phyloP scores from a whole-genome alignment of 2,888 invertebrate genomes.

The Creontiades dilutus region DNA sequence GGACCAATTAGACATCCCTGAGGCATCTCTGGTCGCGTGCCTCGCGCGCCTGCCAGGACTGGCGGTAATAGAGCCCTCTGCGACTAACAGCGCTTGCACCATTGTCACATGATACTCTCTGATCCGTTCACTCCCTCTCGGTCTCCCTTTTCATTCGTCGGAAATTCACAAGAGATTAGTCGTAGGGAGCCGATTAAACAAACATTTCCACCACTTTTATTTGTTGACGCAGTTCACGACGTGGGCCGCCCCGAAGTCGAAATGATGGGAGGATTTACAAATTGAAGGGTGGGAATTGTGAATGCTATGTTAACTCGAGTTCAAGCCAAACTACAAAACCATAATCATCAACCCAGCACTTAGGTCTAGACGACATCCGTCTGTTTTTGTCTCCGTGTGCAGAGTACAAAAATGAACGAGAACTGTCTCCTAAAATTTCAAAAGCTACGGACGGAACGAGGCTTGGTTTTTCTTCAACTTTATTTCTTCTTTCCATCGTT shows the following conservation, averaged over 20 bases:
- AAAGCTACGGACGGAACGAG: too few species aligned
- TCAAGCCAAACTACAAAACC: too few species aligned
- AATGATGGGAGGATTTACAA: slow-evolving; percentile 3
- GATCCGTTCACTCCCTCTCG: slow-evolving; percentile 28
- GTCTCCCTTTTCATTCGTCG: slow-evolving; percentile 7
- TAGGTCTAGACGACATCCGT: too few species aligned
- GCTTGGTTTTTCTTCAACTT: too few species aligned
- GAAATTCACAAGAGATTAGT: slow-evolving; percentile 66
- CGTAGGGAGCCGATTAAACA: slow-evolving; percentile 60
- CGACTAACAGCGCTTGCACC: neutral
- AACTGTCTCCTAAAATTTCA: too few species aligned
- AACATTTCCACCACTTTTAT: slow-evolving; percentile 60
- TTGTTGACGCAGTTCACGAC: slow-evolving; percentile 37
- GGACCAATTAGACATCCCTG: slow-evolving; percentile 62
- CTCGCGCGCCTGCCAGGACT: slow-evolving; percentile 22
- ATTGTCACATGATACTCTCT: slow-evolving; percentile 66
- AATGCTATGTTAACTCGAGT: neutral
- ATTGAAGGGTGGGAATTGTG: slow-evolving; percentile 35
- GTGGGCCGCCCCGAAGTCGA: slow-evolving; percentile 35
- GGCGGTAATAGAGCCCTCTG: slow-evolving; percentile 50
- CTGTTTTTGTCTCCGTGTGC: too few species aligned
- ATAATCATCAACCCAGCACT: too few species aligned
- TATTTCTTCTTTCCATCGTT: too few species aligned
- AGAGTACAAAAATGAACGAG: too few species aligned
- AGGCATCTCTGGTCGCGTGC: slow-evolving; percentile 55